Evolutionary conservation across 2,113 vertebrate species (phyloP).

Genomic region (Hystrix cristata): DNA sequence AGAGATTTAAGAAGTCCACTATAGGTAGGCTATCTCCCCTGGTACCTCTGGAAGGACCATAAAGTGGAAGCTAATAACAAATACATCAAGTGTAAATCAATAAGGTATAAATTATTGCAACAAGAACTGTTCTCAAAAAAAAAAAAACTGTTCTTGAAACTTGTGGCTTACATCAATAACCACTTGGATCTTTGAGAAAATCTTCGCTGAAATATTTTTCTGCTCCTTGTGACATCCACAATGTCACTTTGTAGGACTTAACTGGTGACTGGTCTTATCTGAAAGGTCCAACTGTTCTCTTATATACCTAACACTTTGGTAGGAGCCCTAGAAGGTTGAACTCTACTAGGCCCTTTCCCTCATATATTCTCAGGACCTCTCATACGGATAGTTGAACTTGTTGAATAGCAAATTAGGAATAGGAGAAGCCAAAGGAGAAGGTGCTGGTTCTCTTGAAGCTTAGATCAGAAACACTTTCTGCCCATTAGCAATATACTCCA

Average conservation of each 20-base stretch:
- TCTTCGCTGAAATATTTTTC: background rate
- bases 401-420: background rate
- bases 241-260: background rate
- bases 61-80: background rate
- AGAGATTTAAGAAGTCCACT: background rate
- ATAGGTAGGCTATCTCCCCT: background rate
- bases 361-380: background rate
- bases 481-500: background rate
- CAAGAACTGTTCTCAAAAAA: background rate
- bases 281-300: background rate
- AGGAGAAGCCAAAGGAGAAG: background rate
- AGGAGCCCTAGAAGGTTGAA: background rate
- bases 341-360: background rate
- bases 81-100: background rate
- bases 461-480: background rate
- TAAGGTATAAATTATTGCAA: background rate
- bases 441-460: background rate
- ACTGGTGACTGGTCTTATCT: background rate
- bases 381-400: background rate
- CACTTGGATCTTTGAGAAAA: background rate
- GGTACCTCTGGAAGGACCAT: background rate
- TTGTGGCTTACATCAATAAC: background rate
- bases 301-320: background rate
- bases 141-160: background rate
- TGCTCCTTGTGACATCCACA: background rate